phyloP scores from a whole-genome alignment of 2,888 invertebrate genomes.

The Magallana nippona region DNA sequence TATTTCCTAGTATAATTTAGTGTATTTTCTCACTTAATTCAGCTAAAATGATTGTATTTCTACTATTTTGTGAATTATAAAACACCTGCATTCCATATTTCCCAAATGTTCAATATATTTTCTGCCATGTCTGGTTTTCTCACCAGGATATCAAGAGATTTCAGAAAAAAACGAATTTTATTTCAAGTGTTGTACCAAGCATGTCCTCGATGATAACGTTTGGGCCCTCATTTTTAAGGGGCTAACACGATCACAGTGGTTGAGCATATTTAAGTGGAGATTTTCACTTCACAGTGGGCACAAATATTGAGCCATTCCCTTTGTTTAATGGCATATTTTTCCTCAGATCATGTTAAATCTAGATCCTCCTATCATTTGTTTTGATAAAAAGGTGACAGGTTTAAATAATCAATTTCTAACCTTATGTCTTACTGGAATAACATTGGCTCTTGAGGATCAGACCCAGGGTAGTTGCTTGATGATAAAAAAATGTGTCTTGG shows the following conservation, averaged over 20 bases:
- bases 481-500: constrained; percentile 15
- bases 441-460: constrained; percentile 5
- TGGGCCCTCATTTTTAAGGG: neutral
- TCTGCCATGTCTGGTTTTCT: too few species aligned
- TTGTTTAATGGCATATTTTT: constrained; percentile 25
- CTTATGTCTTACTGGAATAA: constrained; percentile 2
- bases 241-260: constrained; percentile 14
- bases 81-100: too few species aligned
- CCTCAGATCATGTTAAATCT: constrained; percentile 33
- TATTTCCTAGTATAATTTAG: neutral
- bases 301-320: constrained; percentile 1
- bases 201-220: constrained; percentile 7
- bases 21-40: neutral
- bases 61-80: too few species aligned
- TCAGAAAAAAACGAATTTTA: neutral
- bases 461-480: neutral
- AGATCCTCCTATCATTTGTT: constrained; percentile 24
- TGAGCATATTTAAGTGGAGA: constrained; percentile 17
- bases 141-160: neutral
- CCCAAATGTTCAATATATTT: too few species aligned
- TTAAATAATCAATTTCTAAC: constrained; percentile 29
- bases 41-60: too few species aligned
- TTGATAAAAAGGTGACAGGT: constrained; percentile 32
- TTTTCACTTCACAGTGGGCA: constrained; percentile 19
- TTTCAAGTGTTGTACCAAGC: constrained; percentile 3